Conservation (phyloP, 1,140 invertebrate genomes). For the Agrypnia vestita region DNA sequence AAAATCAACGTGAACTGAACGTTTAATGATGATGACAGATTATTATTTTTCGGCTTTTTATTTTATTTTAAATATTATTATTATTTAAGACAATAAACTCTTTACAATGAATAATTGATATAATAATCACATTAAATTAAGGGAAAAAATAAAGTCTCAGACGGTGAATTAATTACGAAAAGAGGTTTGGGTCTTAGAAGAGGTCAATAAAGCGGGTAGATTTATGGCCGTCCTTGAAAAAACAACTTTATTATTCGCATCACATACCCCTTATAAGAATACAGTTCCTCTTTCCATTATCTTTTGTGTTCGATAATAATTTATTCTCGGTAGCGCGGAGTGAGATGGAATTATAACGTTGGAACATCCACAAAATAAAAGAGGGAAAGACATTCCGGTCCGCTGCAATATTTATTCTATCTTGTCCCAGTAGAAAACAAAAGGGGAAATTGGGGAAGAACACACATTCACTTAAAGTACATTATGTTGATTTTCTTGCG, state of each 20-base stretch:
- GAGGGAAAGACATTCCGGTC: conserved; percentile 3
- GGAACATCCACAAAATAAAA: conserved; percentile 24
- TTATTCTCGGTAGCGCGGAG: conserved; percentile 11
- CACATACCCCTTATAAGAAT: neutral
- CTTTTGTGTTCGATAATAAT: conserved; percentile 38
- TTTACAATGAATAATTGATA: too few relatives aligned
- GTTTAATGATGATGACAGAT: too few relatives aligned
- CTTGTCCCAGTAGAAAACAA: conserved; percentile 29
- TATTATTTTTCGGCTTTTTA: too few relatives aligned
- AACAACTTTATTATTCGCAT: conserved; percentile 22
- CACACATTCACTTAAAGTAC: neutral
- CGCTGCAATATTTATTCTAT: conserved; percentile 39
- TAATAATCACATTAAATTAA: too few relatives aligned
- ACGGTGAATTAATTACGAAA: neutral
- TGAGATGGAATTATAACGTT: conserved; percentile 22
- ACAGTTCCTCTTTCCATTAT: neutral
- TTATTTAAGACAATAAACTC: too few relatives aligned
- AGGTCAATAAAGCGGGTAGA: neutral
- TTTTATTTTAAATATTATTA: too few relatives aligned
- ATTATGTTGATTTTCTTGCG: conserved; percentile 10
- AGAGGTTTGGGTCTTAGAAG: neutral
- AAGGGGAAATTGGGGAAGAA: conserved; percentile 19
- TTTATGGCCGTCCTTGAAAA: conserved; percentile 6
- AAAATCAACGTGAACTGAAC: too few relatives aligned
- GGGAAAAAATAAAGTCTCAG: neutral